phyloP scores from a whole-genome alignment of 2,113 vertebrate species.

The Ascaphus truei region DNA sequence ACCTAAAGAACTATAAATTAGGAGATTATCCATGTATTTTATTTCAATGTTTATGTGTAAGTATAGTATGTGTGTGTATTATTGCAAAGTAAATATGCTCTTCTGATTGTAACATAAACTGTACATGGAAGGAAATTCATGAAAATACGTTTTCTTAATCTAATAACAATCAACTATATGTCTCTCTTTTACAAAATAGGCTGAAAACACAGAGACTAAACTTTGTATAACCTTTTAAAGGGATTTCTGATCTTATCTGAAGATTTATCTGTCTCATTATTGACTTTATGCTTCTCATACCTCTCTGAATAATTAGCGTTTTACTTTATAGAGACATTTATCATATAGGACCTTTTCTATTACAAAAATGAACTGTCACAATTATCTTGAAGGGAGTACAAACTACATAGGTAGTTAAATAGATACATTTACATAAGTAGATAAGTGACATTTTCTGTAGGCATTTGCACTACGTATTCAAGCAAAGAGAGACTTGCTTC shows the following conservation, averaged over 20 bases:
- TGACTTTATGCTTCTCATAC: background rate
- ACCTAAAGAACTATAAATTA: background rate
- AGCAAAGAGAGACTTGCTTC: too few relatives aligned
- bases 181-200: slow-evolving; percentile 1
- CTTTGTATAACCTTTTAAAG: slow-evolving; percentile 18
- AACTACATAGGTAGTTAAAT: too few relatives aligned
- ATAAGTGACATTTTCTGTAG: too few relatives aligned
- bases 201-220: slow-evolving; percentile 29
- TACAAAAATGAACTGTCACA: too few relatives aligned
- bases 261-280: slow-evolving; percentile 1
- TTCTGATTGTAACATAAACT: slow-evolving; percentile 25
- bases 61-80: background rate
- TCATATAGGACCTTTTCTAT: too few relatives aligned
- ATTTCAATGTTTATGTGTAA: background rate
- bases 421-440: too few relatives aligned
- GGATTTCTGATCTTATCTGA: slow-evolving; percentile 31
- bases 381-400: too few relatives aligned
- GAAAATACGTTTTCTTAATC: slow-evolving; percentile 16
- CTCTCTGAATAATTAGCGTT: too few relatives aligned
- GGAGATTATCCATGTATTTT: background rate
- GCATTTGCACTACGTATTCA: too few relatives aligned
- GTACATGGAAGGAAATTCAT: slow-evolving; percentile 18
- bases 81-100: background rate
- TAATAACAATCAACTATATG: slow-evolving; percentile 21
- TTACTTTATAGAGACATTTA: too few relatives aligned